Base-by-base conservation (phyloP, 2,113 vertebrate species). In the Larimichthys crocea region DNA sequence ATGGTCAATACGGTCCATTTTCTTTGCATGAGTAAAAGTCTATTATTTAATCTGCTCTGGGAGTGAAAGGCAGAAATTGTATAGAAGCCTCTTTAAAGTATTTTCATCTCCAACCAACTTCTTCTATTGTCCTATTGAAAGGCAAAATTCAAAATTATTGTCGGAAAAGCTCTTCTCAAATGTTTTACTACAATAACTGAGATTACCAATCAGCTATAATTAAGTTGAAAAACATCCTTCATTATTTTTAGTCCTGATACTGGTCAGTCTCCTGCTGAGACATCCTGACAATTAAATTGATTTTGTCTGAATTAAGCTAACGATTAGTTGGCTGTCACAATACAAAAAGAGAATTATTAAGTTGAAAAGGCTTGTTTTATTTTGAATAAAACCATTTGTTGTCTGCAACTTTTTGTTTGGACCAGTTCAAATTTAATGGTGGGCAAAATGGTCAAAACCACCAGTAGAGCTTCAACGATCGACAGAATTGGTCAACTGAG, bases 21-120 rank as follows among this genome's bases (percentile, higher is more conserved):
- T 52, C 15, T 46, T 49, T 59, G 67, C 55, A 63, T 64, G 1
- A 31, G 52, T 42, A 22, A 46, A 55, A 74, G 2, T 69, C 7
- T 14, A 57, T 61, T n/a, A 74, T 69, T 35, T 24, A 24, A 79
- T 61, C 16, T 56, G 52, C 31, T 66, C 40, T 59, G 17, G 16
- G 66, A 48, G 59, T 26, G 48, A 15, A 20, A 29, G n/a, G 53
- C 10, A 40, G 35, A 40, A 40, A 40, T 40, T 1, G 31, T 8
- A 66, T 26, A 49, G 22, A 61, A 48, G 42, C 42, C 7, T 2
- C 15, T 50, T 50, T 4, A 3, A 24, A 50, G 11, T 12, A 15
- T 53, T 55, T 62, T 40, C 1, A 57, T 72, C 44, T 26, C 44
- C 4, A 49, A 40, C 20, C 15, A 64, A 24, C 49, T 49, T 64